Base-by-base conservation (phyloP, 2,888 invertebrate genomes). In the Pseudoips prasinana region DNA sequence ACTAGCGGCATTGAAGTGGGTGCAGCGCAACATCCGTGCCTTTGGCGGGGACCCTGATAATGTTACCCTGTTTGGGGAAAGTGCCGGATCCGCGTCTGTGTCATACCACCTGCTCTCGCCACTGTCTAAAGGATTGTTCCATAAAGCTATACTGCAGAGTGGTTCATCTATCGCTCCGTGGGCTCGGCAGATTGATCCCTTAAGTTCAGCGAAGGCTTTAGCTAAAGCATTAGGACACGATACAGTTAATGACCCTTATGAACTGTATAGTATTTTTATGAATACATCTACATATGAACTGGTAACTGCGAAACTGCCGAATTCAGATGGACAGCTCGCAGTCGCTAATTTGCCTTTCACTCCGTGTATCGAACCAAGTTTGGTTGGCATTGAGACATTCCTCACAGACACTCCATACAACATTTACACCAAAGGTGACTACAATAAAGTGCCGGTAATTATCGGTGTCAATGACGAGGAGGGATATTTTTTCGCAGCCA, bases 11-110 rank as follows among this genome's bases (percentile, higher is more conserved):
- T 37, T 70, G 0, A 55, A 40, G 19, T 70, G 70, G 69, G 57
- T 70, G 3, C 41, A 59, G 30, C 39, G 34, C 4, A 71, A 71
- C 35, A 68, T 70, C 2, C 27, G 26, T 23, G 52, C 46, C 0
- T 69, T 71, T n/a, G 71, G 69, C 5, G 71, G 71, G 1, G 63
- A 71, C 29, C 58, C 65, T 1, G 56, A 63, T 1, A 63, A 66
- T 22, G 60, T 70, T 0, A 69, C 70, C 0, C 32, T 71, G 14
- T 69, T 69, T 22, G 69, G 69, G 0, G 66, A 69, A 24, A 69
- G 69, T 22, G 69, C 67, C 14, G 69, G 69, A 1, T 62, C 49
- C 0, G 46, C 31, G 0, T 63, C 68, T 0, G 58, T 61, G 0
- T 65, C 68, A 0, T 59, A 51, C 14, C 62, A 67, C 8, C 10